Evolutionary conservation across 2,113 vertebrate species (phyloP).

Genomic region (Beaufortia kweichowensis): DNA sequence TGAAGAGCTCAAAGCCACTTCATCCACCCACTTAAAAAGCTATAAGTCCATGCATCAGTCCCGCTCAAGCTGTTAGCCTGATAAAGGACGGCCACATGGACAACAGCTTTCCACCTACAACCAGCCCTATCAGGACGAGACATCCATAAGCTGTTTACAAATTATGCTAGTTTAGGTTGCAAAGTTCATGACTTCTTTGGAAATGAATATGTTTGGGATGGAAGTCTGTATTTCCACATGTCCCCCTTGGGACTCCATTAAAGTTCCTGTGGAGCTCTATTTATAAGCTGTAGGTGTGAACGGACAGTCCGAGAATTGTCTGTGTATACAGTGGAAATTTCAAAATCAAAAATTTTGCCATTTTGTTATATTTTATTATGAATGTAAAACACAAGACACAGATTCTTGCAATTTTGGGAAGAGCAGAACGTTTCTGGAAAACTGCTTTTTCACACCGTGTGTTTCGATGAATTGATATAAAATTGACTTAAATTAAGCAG

Average conservation of each 20-base stretch:
- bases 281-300: not conserved
- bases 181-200: not conserved
- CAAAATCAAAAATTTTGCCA: not conserved
- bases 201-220: not conserved
- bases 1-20: conserved; percentile 38
- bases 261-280: not conserved
- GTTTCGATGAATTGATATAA: no score
- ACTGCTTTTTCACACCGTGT: no score
- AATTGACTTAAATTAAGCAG: no score
- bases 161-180: no score
- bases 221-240: not conserved
- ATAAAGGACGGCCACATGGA: conserved; percentile 5
- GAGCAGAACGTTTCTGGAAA: no score
- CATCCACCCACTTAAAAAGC: conserved; percentile 49
- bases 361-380: no score
- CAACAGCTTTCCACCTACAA: conserved; percentile 19
- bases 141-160: no score
- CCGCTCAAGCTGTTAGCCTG: conserved; percentile 30
- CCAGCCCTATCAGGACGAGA: not conserved
- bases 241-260: not conserved
- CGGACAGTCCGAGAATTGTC: not conserved
- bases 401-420: no score
- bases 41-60: conserved; percentile 45
- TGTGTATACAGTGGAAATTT: not conserved
- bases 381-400: no score